phyloP scores from a whole-genome alignment of 1,140 invertebrate species.

The Thaumetopoea pityocampa region DNA sequence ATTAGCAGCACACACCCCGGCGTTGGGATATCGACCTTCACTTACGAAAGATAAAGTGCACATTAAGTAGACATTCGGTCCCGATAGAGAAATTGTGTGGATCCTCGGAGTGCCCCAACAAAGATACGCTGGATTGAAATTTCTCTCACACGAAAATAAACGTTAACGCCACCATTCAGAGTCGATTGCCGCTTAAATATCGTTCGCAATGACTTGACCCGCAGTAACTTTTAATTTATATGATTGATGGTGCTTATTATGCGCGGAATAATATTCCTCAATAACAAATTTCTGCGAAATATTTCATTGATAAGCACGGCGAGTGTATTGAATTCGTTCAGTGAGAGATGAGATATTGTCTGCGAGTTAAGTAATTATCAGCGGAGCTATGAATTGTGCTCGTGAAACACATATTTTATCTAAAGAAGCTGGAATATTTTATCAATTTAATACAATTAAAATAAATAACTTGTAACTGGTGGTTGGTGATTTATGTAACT shows the following conservation, averaged over 20 bases:
- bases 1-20: background rate
- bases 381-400: too few species aligned
- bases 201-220: slow-evolving; percentile 8
- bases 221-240: slow-evolving; percentile 3
- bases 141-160: slow-evolving; percentile 6
- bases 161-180: background rate
- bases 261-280: background rate
- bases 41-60: background rate
- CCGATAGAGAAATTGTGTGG: slow-evolving; percentile 7
- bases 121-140: slow-evolving; percentile 6
- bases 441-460: too few species aligned
- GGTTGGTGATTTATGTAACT: too few species aligned
- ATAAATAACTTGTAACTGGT: too few species aligned
- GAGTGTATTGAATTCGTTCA: background rate
- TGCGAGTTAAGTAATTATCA: too few species aligned
- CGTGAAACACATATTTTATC: too few species aligned
- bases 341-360: too few species aligned
- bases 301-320: too few species aligned
- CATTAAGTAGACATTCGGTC: background rate
- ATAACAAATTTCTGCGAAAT: background rate
- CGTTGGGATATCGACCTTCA: slow-evolving; percentile 2
- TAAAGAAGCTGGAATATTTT: too few species aligned
- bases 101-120: slow-evolving; percentile 5
- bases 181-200: background rate
- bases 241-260: slow-evolving; percentile 5